These are phyloP conservation scores for Drosophila equinoxialis DNA, from an alignment of 1,140 invertebrate species.

Conservation along the genomic window DNA sequence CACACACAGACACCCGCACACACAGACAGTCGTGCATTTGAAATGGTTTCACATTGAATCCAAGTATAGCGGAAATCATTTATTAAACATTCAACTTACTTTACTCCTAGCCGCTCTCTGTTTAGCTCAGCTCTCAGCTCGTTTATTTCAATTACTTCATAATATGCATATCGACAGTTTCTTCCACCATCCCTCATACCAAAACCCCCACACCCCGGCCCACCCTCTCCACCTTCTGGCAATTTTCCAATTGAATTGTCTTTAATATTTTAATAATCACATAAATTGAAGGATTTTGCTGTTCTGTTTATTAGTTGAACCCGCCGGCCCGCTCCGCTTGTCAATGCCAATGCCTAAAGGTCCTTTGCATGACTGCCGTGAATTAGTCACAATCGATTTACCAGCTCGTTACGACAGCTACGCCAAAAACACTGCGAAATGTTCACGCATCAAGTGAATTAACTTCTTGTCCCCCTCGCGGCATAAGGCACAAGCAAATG, in stretches of 20 bases:
- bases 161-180: conserved; percentile 33
- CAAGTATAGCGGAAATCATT: conserved; percentile 69
- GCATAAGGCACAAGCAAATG: background rate
- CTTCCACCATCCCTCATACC: background rate
- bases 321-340: conserved; percentile 5
- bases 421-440: conserved; percentile 73
- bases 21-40: conserved; percentile 46
- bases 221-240: conserved; percentile 38
- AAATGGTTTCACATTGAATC: conserved; percentile 54
- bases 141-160: conserved; percentile 79
- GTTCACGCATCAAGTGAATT: conserved; percentile 76
- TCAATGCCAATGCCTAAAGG: conserved; percentile 1
- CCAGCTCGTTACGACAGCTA: conserved; percentile 66
- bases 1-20: conserved; percentile 32
- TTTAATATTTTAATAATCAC: conserved; percentile 79
- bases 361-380: conserved; percentile 62
- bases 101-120: conserved; percentile 9
- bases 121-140: conserved; percentile 43
- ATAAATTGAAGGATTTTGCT: conserved; percentile 24
- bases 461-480: conserved; percentile 31
- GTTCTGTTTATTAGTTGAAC: conserved; percentile 37
- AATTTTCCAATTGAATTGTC: conserved; percentile 81
- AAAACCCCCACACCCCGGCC: background rate
- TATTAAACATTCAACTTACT: conserved; percentile 68
- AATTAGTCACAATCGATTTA: conserved; percentile 80